phyloP scores from a whole-genome alignment of 2,113 vertebrate species.

The Indicator maculatus region DNA sequence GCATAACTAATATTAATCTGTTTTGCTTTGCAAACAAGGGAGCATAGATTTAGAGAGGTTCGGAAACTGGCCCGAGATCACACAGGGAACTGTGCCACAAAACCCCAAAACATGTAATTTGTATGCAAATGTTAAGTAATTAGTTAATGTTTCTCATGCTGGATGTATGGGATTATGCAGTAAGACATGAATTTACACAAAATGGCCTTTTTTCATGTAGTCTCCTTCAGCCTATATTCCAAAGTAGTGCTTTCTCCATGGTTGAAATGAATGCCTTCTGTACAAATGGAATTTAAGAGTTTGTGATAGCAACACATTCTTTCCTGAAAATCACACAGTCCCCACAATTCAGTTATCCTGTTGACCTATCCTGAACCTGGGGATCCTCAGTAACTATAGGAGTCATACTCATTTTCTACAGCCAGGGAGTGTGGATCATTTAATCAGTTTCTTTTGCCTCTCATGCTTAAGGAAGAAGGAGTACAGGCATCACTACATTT shows the following conservation, averaged over 20 bases:
- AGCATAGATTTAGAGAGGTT: not conserved
- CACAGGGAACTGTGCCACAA: not conserved
- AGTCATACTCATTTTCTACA: rapidly evolving
- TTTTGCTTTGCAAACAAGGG: constrained; percentile 49
- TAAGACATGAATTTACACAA: not conserved
- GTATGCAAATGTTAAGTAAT: constrained; percentile 41
- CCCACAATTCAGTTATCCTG: not conserved
- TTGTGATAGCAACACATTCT: not conserved
- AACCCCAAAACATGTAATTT: not conserved
- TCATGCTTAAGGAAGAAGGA: not conserved
- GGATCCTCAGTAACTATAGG: not conserved
- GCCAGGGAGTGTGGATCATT: not conserved
- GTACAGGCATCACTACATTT: not conserved
- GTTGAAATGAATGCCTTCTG: not conserved
- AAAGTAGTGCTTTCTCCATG: not conserved
- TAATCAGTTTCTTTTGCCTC: not conserved
- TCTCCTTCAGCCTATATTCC: not conserved
- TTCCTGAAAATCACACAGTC: not conserved
- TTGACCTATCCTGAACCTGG: not conserved
- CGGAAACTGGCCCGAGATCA: constrained; percentile 37
- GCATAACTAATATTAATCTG: constrained; percentile 8
- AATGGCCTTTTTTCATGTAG: not conserved
- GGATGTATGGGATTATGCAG: not conserved
- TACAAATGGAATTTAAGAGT: not conserved
- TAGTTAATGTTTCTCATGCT: not conserved